A percentile compares a stretch with the other conserved stretches of the same genome.
phyloP scores from a whole-genome alignment of 2,888 invertebrate genomes.

The Aleiodes alternator region DNA sequence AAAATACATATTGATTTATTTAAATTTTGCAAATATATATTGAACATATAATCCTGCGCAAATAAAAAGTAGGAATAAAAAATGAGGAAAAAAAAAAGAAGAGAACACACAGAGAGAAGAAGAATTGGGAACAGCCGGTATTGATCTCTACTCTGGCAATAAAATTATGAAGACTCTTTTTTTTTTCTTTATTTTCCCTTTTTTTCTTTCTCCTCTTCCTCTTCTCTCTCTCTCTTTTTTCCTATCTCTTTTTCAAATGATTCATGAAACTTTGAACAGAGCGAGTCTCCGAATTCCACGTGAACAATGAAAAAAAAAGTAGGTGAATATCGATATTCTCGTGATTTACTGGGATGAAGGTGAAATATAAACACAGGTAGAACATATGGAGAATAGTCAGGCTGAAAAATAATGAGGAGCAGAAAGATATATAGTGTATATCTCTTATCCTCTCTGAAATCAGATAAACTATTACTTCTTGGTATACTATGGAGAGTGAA shows the following conservation, averaged over 20 bases:
- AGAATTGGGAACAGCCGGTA: background rate
- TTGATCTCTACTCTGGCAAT: background rate
- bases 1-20: slow-evolving; percentile 68
- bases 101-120: no score
- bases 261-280: background rate
- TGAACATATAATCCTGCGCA: slow-evolving; percentile 53
- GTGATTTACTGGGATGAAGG: no score
- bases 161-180: no score
- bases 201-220: no score
- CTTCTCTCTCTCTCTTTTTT: no score
- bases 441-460: no score
- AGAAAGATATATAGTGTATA: no score
- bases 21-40: slow-evolving; percentile 73
- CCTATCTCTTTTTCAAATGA: slow-evolving; percentile 10
- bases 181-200: no score
- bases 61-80: slow-evolving; percentile 4
- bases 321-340: no score
- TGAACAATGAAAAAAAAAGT: slow-evolving; percentile 15
- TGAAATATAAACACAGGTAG: slow-evolving; percentile 4
- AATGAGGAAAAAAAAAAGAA: background rate
- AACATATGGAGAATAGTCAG: no score
- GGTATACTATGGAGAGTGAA: background rate
- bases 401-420: no score
- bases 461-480: no score
- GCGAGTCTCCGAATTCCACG: background rate